A percentile compares a stretch with the other conserved stretches of the same genome.
Evolutionary conservation across 2,113 vertebrate genomes (phyloP).

Genomic region (Strix uralensis): DNA sequence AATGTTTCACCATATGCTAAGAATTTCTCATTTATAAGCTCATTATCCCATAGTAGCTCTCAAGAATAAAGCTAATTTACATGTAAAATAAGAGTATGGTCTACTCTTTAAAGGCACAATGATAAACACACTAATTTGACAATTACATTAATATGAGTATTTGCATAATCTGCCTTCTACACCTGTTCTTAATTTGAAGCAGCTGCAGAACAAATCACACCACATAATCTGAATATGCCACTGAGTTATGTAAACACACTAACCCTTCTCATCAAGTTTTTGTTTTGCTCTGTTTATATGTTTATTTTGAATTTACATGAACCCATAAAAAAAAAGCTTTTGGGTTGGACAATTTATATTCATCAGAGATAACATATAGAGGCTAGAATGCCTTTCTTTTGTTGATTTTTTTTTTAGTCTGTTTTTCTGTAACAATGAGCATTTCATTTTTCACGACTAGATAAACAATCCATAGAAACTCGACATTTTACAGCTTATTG

Average conservation of each 20-base stretch:
- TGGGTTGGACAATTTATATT: neutral
- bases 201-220: constrained; percentile 76
- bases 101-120: constrained; percentile 78
- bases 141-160: constrained; percentile 82
- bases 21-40: constrained; percentile 63
- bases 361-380: neutral
- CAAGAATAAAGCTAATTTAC: constrained; percentile 78
- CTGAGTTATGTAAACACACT: constrained; percentile 2
- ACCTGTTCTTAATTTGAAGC: constrained; percentile 82
- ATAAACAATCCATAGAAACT: neutral
- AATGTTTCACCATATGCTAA: constrained; percentile 31
- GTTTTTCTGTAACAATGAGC: neutral
- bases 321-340: neutral
- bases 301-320: constrained; percentile 21
- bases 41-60: constrained; percentile 73
- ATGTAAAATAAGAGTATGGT: constrained; percentile 78
- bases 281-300: neutral
- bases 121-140: constrained; percentile 83
- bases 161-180: constrained; percentile 81
- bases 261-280: constrained; percentile 16
- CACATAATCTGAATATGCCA: constrained; percentile 63
- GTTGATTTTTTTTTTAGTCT: neutral
- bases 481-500: neutral
- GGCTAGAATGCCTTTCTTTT: neutral
- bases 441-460: neutral